Conservation (phyloP, 2,888 invertebrate species). For the Dione juno region DNA sequence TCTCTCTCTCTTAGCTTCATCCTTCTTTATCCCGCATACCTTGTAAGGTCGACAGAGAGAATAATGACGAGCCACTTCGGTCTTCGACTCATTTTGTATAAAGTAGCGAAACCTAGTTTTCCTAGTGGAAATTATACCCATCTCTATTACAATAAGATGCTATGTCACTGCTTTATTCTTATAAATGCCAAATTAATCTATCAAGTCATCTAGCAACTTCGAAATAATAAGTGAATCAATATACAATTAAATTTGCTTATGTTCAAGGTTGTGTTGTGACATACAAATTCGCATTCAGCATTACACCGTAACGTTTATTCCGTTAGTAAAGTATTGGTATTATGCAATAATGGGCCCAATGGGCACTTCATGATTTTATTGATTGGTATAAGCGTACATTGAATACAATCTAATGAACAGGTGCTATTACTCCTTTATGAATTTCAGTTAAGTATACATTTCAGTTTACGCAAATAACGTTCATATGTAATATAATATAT, state of each 20-base stretch:
- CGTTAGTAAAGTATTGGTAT: too few relatives aligned
- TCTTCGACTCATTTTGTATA: too few relatives aligned
- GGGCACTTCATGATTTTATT: conserved; percentile 24
- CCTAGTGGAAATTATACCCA: too few relatives aligned
- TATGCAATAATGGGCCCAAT: conserved; percentile 13
- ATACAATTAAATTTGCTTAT: background rate
- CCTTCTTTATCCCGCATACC: too few relatives aligned
- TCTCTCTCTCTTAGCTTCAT: too few relatives aligned
- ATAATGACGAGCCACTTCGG: too few relatives aligned
- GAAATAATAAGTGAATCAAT: background rate
- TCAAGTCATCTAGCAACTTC: background rate
- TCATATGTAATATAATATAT: background rate
- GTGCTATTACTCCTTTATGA: background rate
- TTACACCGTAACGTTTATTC: conserved; percentile 3
- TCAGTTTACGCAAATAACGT: background rate
- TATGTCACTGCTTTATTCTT: background rate
- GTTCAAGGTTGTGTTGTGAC: too few relatives aligned
- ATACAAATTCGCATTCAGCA: background rate
- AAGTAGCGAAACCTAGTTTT: too few relatives aligned
- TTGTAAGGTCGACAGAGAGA: too few relatives aligned
- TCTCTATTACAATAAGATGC: too few relatives aligned
- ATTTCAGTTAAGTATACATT: background rate
- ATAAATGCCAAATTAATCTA: background rate
- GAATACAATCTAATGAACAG: conserved; percentile 15
- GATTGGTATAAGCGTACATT: background rate